Conservation (phyloP, 2,797 vertebrate genomes). For the Manis javanica region DNA sequence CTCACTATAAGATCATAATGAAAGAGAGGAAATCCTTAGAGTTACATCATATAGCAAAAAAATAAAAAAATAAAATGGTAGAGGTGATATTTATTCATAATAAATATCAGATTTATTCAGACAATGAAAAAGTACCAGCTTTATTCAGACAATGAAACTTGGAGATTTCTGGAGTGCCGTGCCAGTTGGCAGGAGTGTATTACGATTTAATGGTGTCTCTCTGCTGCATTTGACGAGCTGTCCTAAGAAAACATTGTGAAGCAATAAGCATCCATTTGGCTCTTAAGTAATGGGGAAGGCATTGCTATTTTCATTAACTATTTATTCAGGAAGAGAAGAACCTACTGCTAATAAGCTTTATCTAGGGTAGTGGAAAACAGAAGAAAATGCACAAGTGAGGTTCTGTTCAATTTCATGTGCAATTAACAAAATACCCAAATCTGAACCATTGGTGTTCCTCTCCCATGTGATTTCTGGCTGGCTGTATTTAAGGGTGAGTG, state of each 20-base stretch:
- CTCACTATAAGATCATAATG: slow-evolving; percentile 10
- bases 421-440: slow-evolving; percentile 68
- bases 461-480: slow-evolving; percentile 79
- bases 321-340: slow-evolving; percentile 85
- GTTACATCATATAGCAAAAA: slow-evolving; percentile 44
- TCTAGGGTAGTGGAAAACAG: slow-evolving; percentile 72
- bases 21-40: slow-evolving; percentile 53
- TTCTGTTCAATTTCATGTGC: slow-evolving; percentile 75
- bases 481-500: slow-evolving; percentile 77
- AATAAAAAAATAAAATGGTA: not conserved
- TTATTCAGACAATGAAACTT: slow-evolving; percentile 57
- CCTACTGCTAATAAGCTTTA: slow-evolving; percentile 81
- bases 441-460: slow-evolving; percentile 60
- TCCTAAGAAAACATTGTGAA: slow-evolving; percentile 85
- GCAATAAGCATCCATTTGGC: slow-evolving; percentile 85
- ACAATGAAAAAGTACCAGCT: not conserved
- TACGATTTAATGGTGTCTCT: slow-evolving; percentile 85
- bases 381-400: slow-evolving; percentile 77
- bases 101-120: slow-evolving; percentile 33
- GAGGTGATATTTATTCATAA: slow-evolving; percentile 22
- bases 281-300: slow-evolving; percentile 82
- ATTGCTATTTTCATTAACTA: slow-evolving; percentile 85
- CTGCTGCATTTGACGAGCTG: slow-evolving; percentile 84
- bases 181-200: slow-evolving; percentile 71
- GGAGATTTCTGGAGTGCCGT: slow-evolving; percentile 76